Evolutionary conservation across 2,797 vertebrate genomes (phyloP).

Genomic region (Nasua narica): DNA sequence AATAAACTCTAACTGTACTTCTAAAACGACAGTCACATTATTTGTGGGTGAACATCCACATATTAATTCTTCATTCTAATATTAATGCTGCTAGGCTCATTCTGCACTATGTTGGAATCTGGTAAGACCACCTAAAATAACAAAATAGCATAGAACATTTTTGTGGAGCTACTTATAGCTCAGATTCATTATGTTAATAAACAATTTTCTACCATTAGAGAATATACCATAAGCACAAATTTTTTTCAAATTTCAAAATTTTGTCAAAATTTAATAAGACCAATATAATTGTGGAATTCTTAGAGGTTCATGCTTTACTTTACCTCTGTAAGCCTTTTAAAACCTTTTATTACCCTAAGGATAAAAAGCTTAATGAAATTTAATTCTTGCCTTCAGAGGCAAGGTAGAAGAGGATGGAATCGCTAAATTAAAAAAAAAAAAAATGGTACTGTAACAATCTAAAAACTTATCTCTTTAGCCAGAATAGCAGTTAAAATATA

Average conservation of each 20-base stretch:
- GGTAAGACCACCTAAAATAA: neutral
- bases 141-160: neutral
- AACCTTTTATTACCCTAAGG: neutral
- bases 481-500: neutral
- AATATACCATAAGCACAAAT: neutral
- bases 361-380: neutral
- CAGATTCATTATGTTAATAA: neutral
- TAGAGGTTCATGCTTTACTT: neutral
- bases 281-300: slow-evolving; percentile 11
- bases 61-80: slow-evolving; percentile 27
- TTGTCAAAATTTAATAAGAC: slow-evolving; percentile 18
- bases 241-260: neutral
- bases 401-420: slow-evolving; percentile 4
- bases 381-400: slow-evolving; percentile 9
- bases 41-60: neutral
- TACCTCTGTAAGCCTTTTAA: neutral
- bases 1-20: neutral
- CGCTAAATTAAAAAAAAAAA: neutral
- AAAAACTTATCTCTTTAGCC: neutral
- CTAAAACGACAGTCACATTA: neutral
- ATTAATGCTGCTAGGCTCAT: neutral
- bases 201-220: neutral
- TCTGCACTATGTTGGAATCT: neutral
- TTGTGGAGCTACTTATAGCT: neutral
- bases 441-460: neutral